Evolutionary conservation across 2,888 invertebrate species (phyloP), one percentile per base, ranked within the genome.

Genomic region (Heteromurus nitidus): DNA sequence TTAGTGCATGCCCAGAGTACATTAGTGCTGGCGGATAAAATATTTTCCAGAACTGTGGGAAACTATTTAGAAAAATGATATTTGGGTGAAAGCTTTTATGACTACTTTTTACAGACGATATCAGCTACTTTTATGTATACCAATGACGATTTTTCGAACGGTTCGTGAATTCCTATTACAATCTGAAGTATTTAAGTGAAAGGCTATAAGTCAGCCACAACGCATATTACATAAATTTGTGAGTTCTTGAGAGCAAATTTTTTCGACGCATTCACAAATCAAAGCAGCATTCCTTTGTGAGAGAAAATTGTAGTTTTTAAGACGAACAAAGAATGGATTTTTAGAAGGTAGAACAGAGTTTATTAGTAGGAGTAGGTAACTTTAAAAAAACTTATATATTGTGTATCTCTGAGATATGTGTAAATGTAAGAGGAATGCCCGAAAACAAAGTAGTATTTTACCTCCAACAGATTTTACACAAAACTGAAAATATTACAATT

Each of bases 201-300:
- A n/a, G n/a, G n/a, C n/a, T n/a, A n/a, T n/a, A n/a, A n/a, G n/a
- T n/a, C n/a, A n/a, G n/a, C n/a, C n/a, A n/a, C 36, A 36, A 36
- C 7, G 36, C 7, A 36, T 36, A 9, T 36, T 36, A 13, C 36
- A 36, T 9, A 36, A 36, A 36, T 36, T n/a, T n/a, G n/a, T n/a
- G n/a, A n/a, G n/a, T n/a, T n/a, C n/a, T 9, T 9, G 36, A 36
- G 13, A 50, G 50, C 13, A 50, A 50, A n/a, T 13, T 55, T 26
- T 26, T 50, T 73, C 53, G 64, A 74, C 55, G 55, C 69, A 77
- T 64, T 77, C 69, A 77, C 77, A 77, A 76, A 72, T 28, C 42
- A 60, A 30, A 72, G 50, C 69, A 77, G 77, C 77, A 77, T 77
- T 77, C 77, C 77, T 77, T 62, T 62, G 20, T 44, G 50, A 65